A percentile compares a stretch with the other conserved stretches of the same genome.
These are phyloP conservation scores for Halcyon badia DNA, from an alignment of 2,797 vertebrate species.

Conservation along the genomic window DNA sequence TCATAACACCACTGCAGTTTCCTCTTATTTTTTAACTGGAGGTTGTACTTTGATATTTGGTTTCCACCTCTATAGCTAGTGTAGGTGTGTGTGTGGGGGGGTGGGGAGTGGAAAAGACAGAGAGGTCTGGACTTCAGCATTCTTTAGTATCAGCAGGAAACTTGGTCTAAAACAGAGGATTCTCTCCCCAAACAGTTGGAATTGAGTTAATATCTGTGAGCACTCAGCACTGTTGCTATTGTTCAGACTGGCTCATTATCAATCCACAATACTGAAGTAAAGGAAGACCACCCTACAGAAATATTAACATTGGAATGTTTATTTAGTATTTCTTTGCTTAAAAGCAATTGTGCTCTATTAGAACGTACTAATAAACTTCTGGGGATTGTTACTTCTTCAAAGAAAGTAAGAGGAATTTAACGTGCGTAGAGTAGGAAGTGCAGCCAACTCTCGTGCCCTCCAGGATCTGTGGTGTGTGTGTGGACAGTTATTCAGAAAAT, in stretches of 20 bases:
- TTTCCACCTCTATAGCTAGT: background rate
- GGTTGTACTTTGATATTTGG: slow-evolving; percentile 15
- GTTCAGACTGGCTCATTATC: slow-evolving; percentile 4
- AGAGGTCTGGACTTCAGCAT: background rate
- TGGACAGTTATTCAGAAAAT: background rate
- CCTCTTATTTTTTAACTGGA: background rate
- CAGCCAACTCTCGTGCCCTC: background rate
- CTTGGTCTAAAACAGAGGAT: background rate
- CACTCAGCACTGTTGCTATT: background rate
- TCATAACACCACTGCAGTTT: background rate
- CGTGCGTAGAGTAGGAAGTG: background rate
- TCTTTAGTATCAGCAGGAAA: background rate
- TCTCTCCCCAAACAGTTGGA: background rate
- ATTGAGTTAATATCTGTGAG: background rate
- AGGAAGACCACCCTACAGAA: slow-evolving; percentile 55
- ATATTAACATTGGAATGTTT: slow-evolving; percentile 52
- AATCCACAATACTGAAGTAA: background rate
- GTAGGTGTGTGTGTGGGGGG: too few species aligned
- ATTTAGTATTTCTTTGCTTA: slow-evolving; percentile 26
- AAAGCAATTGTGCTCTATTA: slow-evolving; percentile 44
- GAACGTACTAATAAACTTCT: slow-evolving; percentile 57
- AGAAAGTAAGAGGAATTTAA: slow-evolving; percentile 25
- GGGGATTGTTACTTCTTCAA: slow-evolving; percentile 68
- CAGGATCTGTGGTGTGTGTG: background rate
- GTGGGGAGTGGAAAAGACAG: fast-evolving